Evolutionary conservation across 2,888 invertebrate species (phyloP), one percentile per base, ranked within the genome.

Genomic region (Eremobia ochroleuca): DNA sequence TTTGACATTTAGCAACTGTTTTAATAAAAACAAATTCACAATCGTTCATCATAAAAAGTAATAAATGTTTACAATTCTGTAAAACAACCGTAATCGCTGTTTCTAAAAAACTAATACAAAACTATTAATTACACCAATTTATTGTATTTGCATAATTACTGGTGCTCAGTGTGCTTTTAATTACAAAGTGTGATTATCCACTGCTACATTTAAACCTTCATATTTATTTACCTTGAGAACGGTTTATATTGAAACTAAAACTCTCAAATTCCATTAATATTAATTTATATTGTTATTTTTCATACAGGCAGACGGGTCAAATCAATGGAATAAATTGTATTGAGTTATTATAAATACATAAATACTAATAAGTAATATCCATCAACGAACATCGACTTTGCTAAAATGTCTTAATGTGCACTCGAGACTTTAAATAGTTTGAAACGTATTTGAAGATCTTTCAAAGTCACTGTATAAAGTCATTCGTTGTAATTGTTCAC

Each of bases 81-180:
- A 70, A 73, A 73, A 76, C 31, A 85, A 61, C 43, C 28, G 37
- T 80, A 84, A 86, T 84, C 31, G 76, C 0, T 69, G 68, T 77
- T 65, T 77, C 28, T 52, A 49, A 67, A 73, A 82, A 73, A 62
- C 61, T 25, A 65, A 74, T 64, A 73, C 77, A 82, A 82, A 81
- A 71, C 78, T 68, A 64, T 55, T 83, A 83, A 88, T 88, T 82
- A 88, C 72, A 83, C 65, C 86, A 86, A 89, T 88, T 86, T 81
- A 76, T 77, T 76, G 76, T 78, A 85, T 89, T 86, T 88, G 81
- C 88, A 88, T 88, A 87, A 88, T 89, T 84, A 83, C 87, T 78
- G 76, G 78, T 88, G 70, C 69, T 81, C 74, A 61, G 73, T 82
- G 66, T 80, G 67, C 66, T 82, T 88, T 80, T 79, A 81, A 85